Conservation (phyloP, 2,113 vertebrate species). For the Nothobranchius furzeri region DNA sequence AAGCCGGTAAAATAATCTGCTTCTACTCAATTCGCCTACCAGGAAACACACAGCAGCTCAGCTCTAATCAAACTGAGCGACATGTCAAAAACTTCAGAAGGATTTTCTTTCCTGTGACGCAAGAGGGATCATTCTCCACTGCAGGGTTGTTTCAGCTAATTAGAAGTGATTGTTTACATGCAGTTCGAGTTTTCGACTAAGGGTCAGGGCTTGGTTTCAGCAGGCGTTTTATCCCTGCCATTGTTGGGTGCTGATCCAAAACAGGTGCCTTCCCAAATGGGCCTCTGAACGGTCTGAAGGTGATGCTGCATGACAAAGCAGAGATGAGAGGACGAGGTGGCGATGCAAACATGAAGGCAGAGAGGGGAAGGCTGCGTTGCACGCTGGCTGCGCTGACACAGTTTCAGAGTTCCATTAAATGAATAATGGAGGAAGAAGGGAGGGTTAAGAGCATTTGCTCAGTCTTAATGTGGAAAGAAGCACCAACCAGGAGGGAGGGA, state of each 20-base stretch:
- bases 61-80: conserved; percentile 38
- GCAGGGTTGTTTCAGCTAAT: background rate
- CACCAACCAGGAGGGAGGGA: background rate
- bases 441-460: conserved; percentile 38
- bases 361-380: conserved; percentile 5
- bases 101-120: conserved; percentile 35
- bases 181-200: background rate
- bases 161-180: background rate
- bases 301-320: background rate
- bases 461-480: conserved; percentile 35
- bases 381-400: conserved; percentile 46
- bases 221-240: background rate
- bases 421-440: conserved; percentile 60
- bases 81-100: conserved; percentile 42
- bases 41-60: conserved; percentile 56
- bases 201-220: background rate
- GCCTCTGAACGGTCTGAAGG: conserved; percentile 21
- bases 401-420: conserved; percentile 56
- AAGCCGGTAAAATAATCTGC: conserved; percentile 63
- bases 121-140: conserved; percentile 11
- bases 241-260: conserved; percentile 19
- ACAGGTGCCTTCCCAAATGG: conserved; percentile 4
- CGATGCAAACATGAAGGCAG: conserved; percentile 4
- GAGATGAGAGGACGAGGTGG: conserved; percentile 7
- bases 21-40: conserved; percentile 51